These are phyloP conservation scores for Sphinx pinastri DNA, from an alignment of 2,888 invertebrate genomes.

Conservation along the genomic window DNA sequence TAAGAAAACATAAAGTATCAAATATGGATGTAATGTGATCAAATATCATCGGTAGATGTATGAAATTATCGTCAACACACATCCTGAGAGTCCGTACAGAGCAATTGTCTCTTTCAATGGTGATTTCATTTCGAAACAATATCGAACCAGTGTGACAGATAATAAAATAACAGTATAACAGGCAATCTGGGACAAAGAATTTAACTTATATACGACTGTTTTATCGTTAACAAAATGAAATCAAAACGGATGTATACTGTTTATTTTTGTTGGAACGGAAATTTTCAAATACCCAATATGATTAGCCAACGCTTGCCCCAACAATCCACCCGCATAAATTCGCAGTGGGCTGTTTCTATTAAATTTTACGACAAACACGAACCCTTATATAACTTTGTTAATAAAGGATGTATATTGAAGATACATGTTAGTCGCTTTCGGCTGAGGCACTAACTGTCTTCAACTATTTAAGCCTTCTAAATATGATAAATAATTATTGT, in stretches of 20 bases:
- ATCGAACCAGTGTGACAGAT: conserved; percentile 1
- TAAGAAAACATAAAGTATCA: too few species aligned
- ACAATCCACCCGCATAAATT: conserved; percentile 72
- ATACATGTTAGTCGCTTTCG: conserved; percentile 56
- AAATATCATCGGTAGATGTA: too few species aligned
- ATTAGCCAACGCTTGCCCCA: conserved; percentile 52
- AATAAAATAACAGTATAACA: conserved; percentile 16
- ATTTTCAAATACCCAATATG: conserved; percentile 52
- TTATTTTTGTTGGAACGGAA: conserved; percentile 47
- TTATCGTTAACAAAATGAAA: conserved; percentile 41
- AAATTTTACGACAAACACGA: conserved; percentile 77
- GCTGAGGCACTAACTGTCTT: conserved; percentile 41
- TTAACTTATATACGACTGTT: conserved; percentile 21
- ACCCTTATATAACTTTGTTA: conserved; percentile 80
- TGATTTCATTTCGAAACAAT: conserved; percentile 17
- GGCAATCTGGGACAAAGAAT: neutral
- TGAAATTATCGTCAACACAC: too few species aligned
- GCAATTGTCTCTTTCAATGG: neutral
- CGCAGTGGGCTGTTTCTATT: conserved; percentile 71
- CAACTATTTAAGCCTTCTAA: conserved; percentile 47
- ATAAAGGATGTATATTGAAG: conserved; percentile 75
- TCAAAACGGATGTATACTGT: conserved; percentile 42
- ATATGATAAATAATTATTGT: conserved; percentile 36
- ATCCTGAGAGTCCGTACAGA: neutral
- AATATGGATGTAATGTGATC: too few species aligned